A percentile compares a stretch with the other conserved stretches of the same genome.
Conservation (phyloP, 1,140 invertebrate genomes). For the Drosophila orena region DNA sequence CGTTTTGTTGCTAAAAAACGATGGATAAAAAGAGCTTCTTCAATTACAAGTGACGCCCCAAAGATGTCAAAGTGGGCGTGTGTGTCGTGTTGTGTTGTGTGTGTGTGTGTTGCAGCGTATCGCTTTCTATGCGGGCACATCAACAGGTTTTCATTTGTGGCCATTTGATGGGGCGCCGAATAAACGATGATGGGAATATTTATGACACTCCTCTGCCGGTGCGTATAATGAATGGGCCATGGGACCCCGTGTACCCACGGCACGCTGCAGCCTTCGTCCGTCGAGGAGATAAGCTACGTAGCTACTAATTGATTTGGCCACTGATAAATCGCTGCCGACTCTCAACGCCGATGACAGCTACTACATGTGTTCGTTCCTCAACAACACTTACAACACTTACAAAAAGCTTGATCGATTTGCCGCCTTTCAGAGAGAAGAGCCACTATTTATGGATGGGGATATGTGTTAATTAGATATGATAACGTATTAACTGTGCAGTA, state of each 20-base stretch:
- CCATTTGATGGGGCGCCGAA: constrained; percentile 73
- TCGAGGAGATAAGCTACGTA: constrained; percentile 69
- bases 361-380: constrained; percentile 64
- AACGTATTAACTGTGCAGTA: background rate
- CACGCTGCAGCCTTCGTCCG: background rate
- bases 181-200: constrained; percentile 84
- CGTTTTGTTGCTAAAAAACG: constrained; percentile 49
- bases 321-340: constrained; percentile 73
- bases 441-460: background rate
- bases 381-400: constrained; percentile 15
- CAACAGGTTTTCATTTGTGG: constrained; percentile 81
- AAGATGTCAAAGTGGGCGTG: constrained; percentile 16
- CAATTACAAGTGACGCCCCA: constrained; percentile 62
- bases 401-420: constrained; percentile 16
- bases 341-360: constrained; percentile 52
- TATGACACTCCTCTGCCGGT: constrained; percentile 77
- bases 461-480: background rate
- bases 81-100: background rate
- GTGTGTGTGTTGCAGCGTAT: constrained; percentile 1
- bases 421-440: too few species aligned
- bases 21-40: constrained; percentile 46
- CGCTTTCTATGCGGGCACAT: constrained; percentile 38
- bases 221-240: constrained; percentile 79
- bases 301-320: constrained; percentile 77
- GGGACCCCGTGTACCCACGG: constrained; percentile 5